phyloP scores from a whole-genome alignment of 2,113 vertebrate species.

The Procavia capensis region DNA sequence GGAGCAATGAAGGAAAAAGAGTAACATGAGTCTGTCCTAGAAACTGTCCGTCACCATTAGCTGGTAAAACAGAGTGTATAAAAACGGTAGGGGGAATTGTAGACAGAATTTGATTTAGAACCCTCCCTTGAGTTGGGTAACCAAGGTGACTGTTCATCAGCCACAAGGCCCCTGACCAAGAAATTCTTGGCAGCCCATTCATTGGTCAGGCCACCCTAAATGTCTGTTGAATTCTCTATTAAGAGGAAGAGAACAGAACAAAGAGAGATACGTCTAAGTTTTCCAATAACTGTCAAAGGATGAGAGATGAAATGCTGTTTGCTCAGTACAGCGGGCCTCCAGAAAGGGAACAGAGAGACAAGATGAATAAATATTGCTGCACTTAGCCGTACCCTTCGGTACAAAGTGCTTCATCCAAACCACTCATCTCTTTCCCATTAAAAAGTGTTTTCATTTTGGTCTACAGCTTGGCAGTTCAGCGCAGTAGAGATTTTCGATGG shows the following conservation, averaged over 20 bases:
- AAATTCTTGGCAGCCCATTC: neutral
- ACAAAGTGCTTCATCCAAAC: conserved; percentile 74
- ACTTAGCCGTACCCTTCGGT: conserved; percentile 56
- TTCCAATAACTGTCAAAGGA: conserved; percentile 63
- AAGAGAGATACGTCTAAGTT: conserved; percentile 63
- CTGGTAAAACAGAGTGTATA: neutral
- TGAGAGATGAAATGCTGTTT: conserved; percentile 69
- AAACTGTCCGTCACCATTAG: neutral
- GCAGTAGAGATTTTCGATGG: conserved; percentile 56
- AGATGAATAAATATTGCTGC: conserved; percentile 51
- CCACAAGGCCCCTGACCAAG: neutral
- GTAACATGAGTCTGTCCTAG: neutral
- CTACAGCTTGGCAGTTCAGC: conserved; percentile 38
- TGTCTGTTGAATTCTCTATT: conserved; percentile 9
- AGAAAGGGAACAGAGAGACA: conserved; percentile 34
- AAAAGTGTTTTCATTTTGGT: conserved; percentile 73
- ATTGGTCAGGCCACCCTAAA: neutral
- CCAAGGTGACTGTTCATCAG: neutral
- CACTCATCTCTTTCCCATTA: conserved; percentile 61
- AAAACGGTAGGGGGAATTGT: neutral
- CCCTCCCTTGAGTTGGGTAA: neutral
- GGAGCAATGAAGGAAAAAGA: neutral
- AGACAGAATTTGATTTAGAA: neutral
- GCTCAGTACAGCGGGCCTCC: neutral
- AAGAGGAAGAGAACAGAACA: conserved; percentile 18